Evolutionary conservation across 2,888 invertebrate genomes (phyloP).

Genomic region (Euplagia quadripunctaria): DNA sequence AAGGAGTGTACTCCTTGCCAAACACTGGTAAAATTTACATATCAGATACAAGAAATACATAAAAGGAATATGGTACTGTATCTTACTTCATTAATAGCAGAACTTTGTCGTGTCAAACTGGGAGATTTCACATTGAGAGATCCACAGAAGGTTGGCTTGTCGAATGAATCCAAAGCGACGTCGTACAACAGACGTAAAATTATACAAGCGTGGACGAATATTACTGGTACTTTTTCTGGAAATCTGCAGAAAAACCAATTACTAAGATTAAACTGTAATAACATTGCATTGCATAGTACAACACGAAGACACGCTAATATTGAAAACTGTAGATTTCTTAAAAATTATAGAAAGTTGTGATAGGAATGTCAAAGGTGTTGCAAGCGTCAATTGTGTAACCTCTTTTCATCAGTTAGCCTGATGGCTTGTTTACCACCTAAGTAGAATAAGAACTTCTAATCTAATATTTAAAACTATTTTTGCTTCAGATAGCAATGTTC

Average conservation of each 20-base stretch:
- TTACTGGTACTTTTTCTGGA: conserved; percentile 91
- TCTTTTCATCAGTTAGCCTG: neutral
- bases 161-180: conserved; percentile 97
- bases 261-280: neutral
- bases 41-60: neutral
- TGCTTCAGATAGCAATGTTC: no score
- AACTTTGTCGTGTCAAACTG: conserved; percentile 88
- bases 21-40: no score
- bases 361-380: neutral
- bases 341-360: neutral
- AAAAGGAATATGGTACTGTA: neutral
- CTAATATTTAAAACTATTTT: no score
- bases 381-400: neutral
- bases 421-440: neutral
- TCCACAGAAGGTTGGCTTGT: conserved; percentile 93
- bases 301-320: neutral
- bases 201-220: conserved; percentile 94
- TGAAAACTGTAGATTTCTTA: neutral
- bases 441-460: no score
- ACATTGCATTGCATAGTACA: neutral
- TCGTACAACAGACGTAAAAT: conserved; percentile 96
- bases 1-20: no score
- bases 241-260: conserved; percentile 83
- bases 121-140: conserved; percentile 90
- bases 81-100: conserved; percentile 88